Percentiles rank a stretch among this genome's conserved stretches.
phyloP scores from a whole-genome alignment of 2,888 invertebrate genomes.

The Junonia oenone region DNA sequence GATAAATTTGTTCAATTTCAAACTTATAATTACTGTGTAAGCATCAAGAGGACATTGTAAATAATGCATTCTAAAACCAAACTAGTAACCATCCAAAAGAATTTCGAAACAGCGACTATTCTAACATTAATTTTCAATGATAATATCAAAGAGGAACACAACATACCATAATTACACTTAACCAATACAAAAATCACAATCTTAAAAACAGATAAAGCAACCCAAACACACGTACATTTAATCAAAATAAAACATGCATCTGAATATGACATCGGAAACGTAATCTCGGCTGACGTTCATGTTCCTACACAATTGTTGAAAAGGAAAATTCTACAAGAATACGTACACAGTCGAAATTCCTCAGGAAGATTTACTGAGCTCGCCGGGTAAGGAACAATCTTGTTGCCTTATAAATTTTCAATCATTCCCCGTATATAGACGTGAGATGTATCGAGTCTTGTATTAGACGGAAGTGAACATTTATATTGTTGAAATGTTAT shows the following conservation, averaged over 20 bases:
- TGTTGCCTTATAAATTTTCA: conserved; percentile 27
- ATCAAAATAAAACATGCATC: background rate
- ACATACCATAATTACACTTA: too few relatives aligned
- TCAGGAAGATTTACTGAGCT: conserved; percentile 12
- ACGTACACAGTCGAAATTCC: conserved; percentile 13
- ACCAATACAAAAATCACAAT: too few relatives aligned
- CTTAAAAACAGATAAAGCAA: too few relatives aligned
- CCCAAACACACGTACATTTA: too few relatives aligned
- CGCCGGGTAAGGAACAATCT: conserved; percentile 16
- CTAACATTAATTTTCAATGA: too few relatives aligned
- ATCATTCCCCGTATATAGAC: conserved; percentile 13
- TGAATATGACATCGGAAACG: background rate
- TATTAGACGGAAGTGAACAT: background rate
- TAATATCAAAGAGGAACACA: too few relatives aligned
- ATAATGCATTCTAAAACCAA: too few relatives aligned
- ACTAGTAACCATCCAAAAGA: too few relatives aligned
- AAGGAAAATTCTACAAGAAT: conserved; percentile 15
- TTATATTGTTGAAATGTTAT: background rate
- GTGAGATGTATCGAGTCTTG: conserved; percentile 1
- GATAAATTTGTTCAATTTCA: too few relatives aligned
- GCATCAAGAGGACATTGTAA: too few relatives aligned
- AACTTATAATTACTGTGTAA: too few relatives aligned
- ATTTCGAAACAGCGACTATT: too few relatives aligned
- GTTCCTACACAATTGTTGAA: background rate
- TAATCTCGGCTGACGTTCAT: background rate